A percentile compares a stretch with the other conserved stretches of the same genome.
These are phyloP conservation scores for Pyralis farinalis DNA, from an alignment of 2,888 invertebrate genomes.

Conservation along the genomic window DNA sequence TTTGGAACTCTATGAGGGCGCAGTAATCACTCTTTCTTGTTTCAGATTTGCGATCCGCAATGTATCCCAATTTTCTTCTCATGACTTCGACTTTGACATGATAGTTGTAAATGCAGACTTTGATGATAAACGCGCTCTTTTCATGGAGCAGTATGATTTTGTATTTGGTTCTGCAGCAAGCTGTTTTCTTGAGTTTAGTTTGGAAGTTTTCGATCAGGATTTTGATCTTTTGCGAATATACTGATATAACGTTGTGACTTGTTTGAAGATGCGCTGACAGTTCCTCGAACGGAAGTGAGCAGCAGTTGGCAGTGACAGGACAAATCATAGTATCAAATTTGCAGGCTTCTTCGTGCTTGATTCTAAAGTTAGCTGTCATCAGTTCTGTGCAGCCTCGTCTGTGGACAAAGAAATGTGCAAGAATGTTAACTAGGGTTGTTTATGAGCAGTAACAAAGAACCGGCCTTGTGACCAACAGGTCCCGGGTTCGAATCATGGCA, in stretches of 20 bases:
- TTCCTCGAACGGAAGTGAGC: conserved; percentile 65
- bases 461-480: no score
- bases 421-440: neutral
- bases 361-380: conserved; percentile 56
- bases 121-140: conserved; percentile 73
- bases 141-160: conserved; percentile 68
- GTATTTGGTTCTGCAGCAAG: conserved; percentile 72
- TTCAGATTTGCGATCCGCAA: conserved; percentile 59
- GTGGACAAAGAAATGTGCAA: conserved; percentile 33
- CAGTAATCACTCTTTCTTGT: conserved; percentile 68
- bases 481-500: no score
- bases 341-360: conserved; percentile 70
- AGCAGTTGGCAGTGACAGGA: conserved; percentile 69
- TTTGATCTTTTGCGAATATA: conserved; percentile 73
- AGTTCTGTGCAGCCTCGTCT: conserved; percentile 74
- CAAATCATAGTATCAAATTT: conserved; percentile 70
- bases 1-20: conserved; percentile 71
- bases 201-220: conserved; percentile 75
- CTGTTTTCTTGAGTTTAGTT: conserved; percentile 70
- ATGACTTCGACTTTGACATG: conserved; percentile 71
- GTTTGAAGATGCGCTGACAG: conserved; percentile 61
- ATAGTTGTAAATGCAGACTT: conserved; percentile 74
- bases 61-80: conserved; percentile 66
- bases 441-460: no score
- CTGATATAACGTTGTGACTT: conserved; percentile 68